A percentile compares a stretch with the other conserved stretches of the same genome.
phyloP scores from a whole-genome alignment of 1,140 invertebrate genomes.

The Eumaeus atala region DNA sequence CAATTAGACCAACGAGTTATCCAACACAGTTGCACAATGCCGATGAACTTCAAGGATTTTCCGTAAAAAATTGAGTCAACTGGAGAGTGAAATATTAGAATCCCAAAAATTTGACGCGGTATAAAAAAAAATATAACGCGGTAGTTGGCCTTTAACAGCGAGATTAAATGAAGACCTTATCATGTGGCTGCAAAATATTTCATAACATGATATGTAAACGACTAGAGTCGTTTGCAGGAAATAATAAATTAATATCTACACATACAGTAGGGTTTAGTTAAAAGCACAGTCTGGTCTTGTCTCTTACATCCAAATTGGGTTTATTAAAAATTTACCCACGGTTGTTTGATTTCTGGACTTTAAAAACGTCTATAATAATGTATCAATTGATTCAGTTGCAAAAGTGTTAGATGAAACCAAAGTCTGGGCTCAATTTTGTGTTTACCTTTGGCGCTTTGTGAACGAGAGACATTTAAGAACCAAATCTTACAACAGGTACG shows the following conservation, averaged over 20 bases:
- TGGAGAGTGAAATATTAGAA: slow-evolving; percentile 1
- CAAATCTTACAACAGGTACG: background rate
- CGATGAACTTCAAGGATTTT: background rate
- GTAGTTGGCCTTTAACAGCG: too few species aligned
- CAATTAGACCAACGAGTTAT: too few species aligned
- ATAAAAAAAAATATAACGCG: slow-evolving; percentile 1
- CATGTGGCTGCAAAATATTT: too few species aligned
- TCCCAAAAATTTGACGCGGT: background rate
- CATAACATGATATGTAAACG: too few species aligned
- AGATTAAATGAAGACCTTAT: too few species aligned
- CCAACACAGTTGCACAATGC: too few species aligned
- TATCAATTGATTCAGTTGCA: background rate
- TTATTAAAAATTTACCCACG: slow-evolving; percentile 2
- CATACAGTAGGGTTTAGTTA: too few species aligned
- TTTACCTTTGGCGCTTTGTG: background rate
- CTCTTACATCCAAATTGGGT: slow-evolving; percentile 1
- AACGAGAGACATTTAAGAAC: slow-evolving; percentile 2
- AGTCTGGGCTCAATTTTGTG: slow-evolving; percentile 12
- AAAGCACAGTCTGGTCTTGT: slow-evolving; percentile 7
- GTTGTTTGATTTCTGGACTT: slow-evolving; percentile 5
- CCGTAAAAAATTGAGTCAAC: slow-evolving; percentile 6
- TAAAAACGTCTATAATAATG: slow-evolving; percentile 9
- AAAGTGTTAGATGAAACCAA: slow-evolving; percentile 1
- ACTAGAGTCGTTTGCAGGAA: too few species aligned
- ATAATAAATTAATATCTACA: too few species aligned